Percentiles rank a stretch among this genome's conserved stretches.
phyloP scores from a whole-genome alignment of 2,113 vertebrate species.

The Rhea pennata region DNA sequence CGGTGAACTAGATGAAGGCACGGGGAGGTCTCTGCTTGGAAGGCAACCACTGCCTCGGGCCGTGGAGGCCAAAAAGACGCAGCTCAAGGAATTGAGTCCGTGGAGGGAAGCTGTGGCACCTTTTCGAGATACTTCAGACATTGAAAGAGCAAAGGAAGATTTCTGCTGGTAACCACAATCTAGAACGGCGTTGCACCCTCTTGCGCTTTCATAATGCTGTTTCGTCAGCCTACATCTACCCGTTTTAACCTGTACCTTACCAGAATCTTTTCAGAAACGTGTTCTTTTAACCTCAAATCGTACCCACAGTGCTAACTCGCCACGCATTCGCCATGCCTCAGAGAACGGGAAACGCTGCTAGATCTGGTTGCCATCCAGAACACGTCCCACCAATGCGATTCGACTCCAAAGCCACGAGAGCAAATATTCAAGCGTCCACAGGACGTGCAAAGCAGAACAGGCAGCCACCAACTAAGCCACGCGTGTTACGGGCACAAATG shows the following conservation, averaged over 20 bases:
- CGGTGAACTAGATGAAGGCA: rapidly evolving
- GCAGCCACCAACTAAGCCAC: rapidly evolving
- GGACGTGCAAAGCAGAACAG: neutral
- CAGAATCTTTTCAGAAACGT: neutral
- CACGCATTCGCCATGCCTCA: rapidly evolving
- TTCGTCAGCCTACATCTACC: neutral
- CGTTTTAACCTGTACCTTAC: neutral
- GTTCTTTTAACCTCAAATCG: neutral
- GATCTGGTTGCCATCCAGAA: neutral
- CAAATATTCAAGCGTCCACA: neutral
- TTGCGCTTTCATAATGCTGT: rapidly evolving
- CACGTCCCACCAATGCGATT: neutral
- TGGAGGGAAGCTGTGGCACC: no score
- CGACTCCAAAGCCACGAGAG: rapidly evolving
- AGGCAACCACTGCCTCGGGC: rapidly evolving
- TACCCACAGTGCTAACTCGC: neutral
- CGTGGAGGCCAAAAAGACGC: no score
- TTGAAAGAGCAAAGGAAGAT: neutral
- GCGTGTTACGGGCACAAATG: neutral
- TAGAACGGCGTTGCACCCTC: neutral
- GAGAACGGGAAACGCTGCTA: neutral
- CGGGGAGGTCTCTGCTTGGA: neutral
- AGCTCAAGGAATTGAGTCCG: no score
- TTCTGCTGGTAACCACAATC: neutral
- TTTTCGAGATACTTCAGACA: neutral